These are phyloP conservation scores for Oplegnathus fasciatus DNA, from an alignment of 2,113 vertebrate genomes.

Conservation along the genomic window DNA sequence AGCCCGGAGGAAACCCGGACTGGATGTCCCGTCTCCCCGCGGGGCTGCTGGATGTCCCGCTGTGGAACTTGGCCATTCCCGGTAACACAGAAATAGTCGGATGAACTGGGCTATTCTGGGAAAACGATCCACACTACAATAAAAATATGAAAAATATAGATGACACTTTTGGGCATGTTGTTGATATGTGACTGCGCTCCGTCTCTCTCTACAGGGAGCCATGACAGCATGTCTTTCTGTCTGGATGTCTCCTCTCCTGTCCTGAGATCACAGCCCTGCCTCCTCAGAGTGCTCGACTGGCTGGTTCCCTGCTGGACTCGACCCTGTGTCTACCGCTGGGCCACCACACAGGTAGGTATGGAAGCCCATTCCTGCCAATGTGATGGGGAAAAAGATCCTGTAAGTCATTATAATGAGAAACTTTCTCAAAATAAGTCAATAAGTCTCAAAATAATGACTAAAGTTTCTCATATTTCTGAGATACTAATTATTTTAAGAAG, in stretches of 20 bases:
- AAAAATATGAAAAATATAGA: too few relatives aligned
- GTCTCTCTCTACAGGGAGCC: constrained; percentile 60
- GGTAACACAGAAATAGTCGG: constrained; percentile 47
- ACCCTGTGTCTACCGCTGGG: constrained; percentile 72
- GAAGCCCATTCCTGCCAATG: too few relatives aligned
- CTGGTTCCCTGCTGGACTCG: constrained; percentile 72
- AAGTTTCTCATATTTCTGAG: too few relatives aligned
- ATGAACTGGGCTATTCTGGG: background rate
- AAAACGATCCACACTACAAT: too few relatives aligned
- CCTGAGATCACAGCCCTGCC: constrained; percentile 50
- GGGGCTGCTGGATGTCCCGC: constrained; percentile 66
- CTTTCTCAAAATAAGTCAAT: too few relatives aligned
- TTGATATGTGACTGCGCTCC: too few relatives aligned
- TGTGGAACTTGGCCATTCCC: constrained; percentile 76
- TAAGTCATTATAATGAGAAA: too few relatives aligned
- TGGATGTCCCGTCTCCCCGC: constrained; percentile 77
- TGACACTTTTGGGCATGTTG: background rate
- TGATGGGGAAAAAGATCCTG: too few relatives aligned
- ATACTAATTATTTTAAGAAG: too few relatives aligned
- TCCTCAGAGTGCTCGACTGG: constrained; percentile 61
- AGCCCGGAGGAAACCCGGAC: constrained; percentile 44
- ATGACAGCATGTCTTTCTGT: constrained; percentile 81
- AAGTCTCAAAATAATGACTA: too few relatives aligned
- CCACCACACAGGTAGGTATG: constrained; percentile 71
- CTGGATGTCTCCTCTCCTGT: constrained; percentile 74